Percentiles rank a stretch among this genome's conserved stretches.
phyloP scores from a whole-genome alignment of 2,113 vertebrate genomes.

The Cervus canadensis region DNA sequence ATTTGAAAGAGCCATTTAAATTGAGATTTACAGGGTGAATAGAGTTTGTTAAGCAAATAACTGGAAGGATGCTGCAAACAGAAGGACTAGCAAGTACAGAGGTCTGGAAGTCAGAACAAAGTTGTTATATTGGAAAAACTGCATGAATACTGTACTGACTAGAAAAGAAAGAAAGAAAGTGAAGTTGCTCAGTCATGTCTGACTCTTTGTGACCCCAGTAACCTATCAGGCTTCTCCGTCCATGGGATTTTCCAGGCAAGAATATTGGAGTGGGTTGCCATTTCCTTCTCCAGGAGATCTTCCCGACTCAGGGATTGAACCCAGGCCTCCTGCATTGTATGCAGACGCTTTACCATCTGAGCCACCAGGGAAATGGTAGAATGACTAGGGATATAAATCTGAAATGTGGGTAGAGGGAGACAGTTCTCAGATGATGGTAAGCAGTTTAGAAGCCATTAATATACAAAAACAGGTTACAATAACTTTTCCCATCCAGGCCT shows the following conservation, averaged over 20 bases:
- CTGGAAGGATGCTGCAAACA: not conserved
- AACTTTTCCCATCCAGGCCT: not conserved
- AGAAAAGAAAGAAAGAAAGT: not conserved
- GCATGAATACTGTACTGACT: not conserved
- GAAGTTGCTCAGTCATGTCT: not conserved
- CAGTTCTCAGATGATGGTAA: not conserved
- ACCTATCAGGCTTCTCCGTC: not conserved
- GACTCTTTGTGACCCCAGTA: not conserved
- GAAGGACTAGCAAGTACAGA: not conserved
- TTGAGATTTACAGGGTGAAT: not conserved
- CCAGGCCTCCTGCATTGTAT: not conserved
- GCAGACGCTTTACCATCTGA: not conserved
- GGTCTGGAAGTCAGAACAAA: not conserved
- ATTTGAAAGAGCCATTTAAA: not conserved
- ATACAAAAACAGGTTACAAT: not conserved
- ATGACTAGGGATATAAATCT: not conserved
- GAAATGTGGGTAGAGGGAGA: accelerated
- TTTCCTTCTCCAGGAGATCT: not conserved
- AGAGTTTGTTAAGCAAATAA: not conserved
- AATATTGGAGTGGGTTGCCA: not conserved
- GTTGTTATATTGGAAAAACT: not conserved
- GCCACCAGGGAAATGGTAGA: not conserved
- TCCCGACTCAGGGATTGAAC: not conserved
- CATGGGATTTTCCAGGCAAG: not conserved
- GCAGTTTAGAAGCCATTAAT: not conserved